These are phyloP conservation scores for Periparus ater DNA, from an alignment of 2,797 vertebrate species.

Conservation along the genomic window DNA sequence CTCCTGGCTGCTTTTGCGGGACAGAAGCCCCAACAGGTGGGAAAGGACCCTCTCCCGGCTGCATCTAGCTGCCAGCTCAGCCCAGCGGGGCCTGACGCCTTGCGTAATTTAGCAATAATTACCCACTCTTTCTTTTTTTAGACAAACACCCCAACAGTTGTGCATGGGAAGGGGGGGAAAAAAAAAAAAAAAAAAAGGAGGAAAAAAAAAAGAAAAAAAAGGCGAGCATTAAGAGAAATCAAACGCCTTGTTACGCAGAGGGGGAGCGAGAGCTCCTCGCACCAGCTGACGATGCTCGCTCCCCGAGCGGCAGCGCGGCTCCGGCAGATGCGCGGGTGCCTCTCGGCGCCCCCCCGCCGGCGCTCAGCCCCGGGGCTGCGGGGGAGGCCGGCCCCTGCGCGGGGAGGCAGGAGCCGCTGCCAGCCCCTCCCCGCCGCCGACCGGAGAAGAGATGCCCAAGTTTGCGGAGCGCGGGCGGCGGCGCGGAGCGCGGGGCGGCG, in stretches of 20 bases:
- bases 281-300: slow-evolving; percentile 12
- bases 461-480: background rate
- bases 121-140: background rate
- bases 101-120: background rate
- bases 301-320: background rate
- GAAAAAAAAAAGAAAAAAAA: background rate
- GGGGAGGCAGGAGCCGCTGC: slow-evolving; percentile 25
- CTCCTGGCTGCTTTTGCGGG: background rate
- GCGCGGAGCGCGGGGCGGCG: background rate
- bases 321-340: slow-evolving; percentile 9
- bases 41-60: background rate
- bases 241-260: background rate
- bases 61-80: background rate
- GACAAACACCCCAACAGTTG: background rate
- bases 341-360: background rate
- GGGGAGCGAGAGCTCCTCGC: background rate
- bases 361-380: background rate
- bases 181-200: background rate
- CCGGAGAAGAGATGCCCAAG: slow-evolving; percentile 45
- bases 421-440: slow-evolving; percentile 13
- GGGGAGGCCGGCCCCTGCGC: background rate
- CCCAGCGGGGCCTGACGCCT: background rate
- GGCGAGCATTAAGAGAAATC: background rate
- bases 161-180: background rate
- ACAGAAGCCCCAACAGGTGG: slow-evolving; percentile 16